Conservation (phyloP, 2,113 vertebrate genomes). For the Tichodroma muraria region DNA sequence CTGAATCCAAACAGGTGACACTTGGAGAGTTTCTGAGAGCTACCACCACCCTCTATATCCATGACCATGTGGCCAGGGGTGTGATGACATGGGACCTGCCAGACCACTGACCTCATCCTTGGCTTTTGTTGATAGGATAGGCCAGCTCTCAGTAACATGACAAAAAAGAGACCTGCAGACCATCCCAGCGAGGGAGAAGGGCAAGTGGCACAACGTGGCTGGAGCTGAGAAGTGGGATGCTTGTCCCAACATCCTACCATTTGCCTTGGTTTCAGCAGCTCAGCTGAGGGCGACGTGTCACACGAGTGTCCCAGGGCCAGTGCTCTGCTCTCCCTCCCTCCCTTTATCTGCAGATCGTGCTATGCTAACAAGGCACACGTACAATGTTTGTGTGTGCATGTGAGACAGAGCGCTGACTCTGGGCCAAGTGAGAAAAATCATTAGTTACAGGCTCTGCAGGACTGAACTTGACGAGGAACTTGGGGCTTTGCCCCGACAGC, state of each 20-base stretch:
- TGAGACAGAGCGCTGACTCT: conserved; percentile 24
- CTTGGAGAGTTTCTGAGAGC: not conserved
- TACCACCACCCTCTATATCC: not conserved
- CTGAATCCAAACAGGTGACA: not conserved
- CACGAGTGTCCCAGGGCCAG: accelerated
- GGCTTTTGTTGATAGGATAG: not conserved
- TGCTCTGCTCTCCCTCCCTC: not conserved
- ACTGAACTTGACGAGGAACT: conserved; percentile 49
- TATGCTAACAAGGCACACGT: conserved; percentile 55
- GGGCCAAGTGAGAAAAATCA: conserved; percentile 53
- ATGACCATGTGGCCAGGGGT: not conserved
- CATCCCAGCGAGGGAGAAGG: not conserved
- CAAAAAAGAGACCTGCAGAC: not conserved
- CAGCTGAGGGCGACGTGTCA: not conserved
- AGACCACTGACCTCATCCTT: not conserved
- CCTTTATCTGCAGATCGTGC: conserved; percentile 7
- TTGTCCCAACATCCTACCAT: not conserved
- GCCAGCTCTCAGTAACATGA: not conserved
- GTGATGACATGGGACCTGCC: not conserved
- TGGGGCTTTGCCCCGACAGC: conserved; percentile 31
- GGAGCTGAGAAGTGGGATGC: not conserved
- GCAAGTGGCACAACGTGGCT: accelerated
- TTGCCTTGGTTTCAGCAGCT: not conserved
- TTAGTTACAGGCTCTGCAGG: conserved; percentile 63
- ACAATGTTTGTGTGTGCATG: conserved; percentile 55